These are phyloP conservation scores for Lepus oiostolus DNA, from an alignment of 2,797 vertebrate species.

Conservation along the genomic window DNA sequence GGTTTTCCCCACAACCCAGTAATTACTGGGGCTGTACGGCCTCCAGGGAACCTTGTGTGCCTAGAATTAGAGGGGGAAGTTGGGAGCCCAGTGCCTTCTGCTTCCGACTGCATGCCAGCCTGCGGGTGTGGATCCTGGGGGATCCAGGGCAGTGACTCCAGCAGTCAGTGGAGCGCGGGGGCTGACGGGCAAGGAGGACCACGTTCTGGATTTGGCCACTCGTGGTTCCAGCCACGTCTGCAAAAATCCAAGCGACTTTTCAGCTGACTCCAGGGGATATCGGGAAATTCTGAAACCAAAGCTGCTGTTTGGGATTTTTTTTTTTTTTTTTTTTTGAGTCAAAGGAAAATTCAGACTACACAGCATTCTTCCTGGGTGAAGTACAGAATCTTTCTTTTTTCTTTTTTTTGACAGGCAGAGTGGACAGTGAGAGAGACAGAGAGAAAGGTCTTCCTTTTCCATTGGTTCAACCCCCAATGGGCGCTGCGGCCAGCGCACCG, in stretches of 20 bases:
- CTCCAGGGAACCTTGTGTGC: not conserved
- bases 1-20: not conserved
- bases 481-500: too few species aligned
- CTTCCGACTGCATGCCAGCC: not conserved
- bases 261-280: not conserved
- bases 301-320: not conserved
- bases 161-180: not conserved
- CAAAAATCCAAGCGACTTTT: not conserved
- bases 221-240: not conserved
- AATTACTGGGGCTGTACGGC: not conserved
- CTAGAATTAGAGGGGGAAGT: not conserved
- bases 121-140: not conserved
- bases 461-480: too few species aligned
- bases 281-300: constrained; percentile 15
- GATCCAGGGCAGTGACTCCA: not conserved
- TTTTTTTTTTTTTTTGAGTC: not conserved
- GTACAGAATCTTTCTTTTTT: too few species aligned
- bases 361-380: not conserved
- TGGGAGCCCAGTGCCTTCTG: not conserved
- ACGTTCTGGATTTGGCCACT: not conserved
- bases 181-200: not conserved
- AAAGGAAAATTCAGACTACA: not conserved
- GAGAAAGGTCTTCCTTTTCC: too few species aligned
- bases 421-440: too few species aligned
- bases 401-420: not conserved